Evolutionary conservation across 2,888 invertebrate species (phyloP), one percentile per base, ranked within the genome.

Genomic region (Nycteola revayana): DNA sequence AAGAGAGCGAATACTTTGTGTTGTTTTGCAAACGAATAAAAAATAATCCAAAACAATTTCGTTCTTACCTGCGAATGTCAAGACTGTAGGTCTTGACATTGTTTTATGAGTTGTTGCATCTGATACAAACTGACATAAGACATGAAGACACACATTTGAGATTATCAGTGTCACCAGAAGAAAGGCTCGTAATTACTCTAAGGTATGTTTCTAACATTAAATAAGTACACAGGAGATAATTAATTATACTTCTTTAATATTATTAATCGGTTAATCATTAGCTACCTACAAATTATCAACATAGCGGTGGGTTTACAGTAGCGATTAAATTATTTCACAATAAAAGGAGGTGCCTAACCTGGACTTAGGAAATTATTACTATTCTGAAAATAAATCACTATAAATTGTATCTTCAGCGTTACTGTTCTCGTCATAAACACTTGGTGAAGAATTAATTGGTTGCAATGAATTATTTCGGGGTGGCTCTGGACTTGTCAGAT

Each of bases 401-500:
- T 46, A 44, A 46, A 46, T 49, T 42, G 44, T 23, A 52, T 49
- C 44, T 42, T 42, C 43, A 42, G 29, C 31, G 23, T 40, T 41
- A 44, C 48, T 50, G 42, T 43, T 49, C 27, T 53, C 45, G 23
- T 42, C 37, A 53, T 39, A 49, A 29, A 46, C 36, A 34, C 49
- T 50, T 48, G 49, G 37, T 44, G 47, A 42, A 38, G 38, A 41
- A 29, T 31, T 52, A 49, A 32, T 45, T 53, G 41, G 41, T 49
- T 45, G 36, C 9, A 25, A 36, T 39, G 40, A 22, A 32, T 36
- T 41, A 39, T 38, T 47, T 50, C 37, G 49, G 7, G 40, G 26
- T 54, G 46, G 44, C 32, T 48, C 54, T 50, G 44, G 28, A 49
- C 27, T 54, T 32, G 51, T 48, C 20, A 42, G 38, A 37, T 47